Percentiles rank a stretch among this genome's conserved stretches.
These are phyloP conservation scores for Calliphora vicina DNA, from an alignment of 1,140 invertebrate genomes.

Conservation along the genomic window DNA sequence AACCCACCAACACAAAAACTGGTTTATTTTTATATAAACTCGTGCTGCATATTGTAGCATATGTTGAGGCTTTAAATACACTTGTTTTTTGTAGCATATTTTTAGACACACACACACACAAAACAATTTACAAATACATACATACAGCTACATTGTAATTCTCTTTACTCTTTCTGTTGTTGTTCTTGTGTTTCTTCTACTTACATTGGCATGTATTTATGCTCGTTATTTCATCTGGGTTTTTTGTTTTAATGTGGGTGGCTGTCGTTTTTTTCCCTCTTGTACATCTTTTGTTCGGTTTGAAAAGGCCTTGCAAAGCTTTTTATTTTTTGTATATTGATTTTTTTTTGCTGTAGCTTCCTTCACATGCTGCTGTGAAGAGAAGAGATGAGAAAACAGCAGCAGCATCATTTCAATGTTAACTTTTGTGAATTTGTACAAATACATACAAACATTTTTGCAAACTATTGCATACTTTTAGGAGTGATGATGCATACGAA, in stretches of 20 bases:
- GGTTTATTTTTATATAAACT: no score
- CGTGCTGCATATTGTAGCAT: neutral
- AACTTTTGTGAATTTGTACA: slow-evolving; percentile 24
- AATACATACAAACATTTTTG: neutral
- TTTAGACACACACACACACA: slow-evolving; percentile 1
- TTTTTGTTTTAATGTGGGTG: neutral
- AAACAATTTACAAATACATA: neutral
- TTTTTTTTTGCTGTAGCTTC: slow-evolving; percentile 14
- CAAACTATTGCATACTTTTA: neutral
- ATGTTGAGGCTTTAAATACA: neutral
- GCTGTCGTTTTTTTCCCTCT: neutral
- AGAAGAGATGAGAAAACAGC: no score
- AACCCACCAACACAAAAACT: no score
- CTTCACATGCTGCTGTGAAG: neutral
- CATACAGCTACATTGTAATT: no score
- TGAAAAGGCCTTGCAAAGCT: slow-evolving; percentile 9
- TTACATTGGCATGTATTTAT: neutral
- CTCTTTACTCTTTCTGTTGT: neutral
- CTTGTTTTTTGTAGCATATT: neutral
- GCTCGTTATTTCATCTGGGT: neutral
- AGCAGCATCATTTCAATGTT: slow-evolving; percentile 23
- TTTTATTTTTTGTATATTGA: slow-evolving; percentile 15
- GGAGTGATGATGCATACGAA: neutral
- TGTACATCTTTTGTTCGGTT: neutral
- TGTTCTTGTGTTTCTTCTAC: neutral